These are phyloP conservation scores for Magallana angulata DNA, from an alignment of 1,140 invertebrate species.

Conservation along the genomic window DNA sequence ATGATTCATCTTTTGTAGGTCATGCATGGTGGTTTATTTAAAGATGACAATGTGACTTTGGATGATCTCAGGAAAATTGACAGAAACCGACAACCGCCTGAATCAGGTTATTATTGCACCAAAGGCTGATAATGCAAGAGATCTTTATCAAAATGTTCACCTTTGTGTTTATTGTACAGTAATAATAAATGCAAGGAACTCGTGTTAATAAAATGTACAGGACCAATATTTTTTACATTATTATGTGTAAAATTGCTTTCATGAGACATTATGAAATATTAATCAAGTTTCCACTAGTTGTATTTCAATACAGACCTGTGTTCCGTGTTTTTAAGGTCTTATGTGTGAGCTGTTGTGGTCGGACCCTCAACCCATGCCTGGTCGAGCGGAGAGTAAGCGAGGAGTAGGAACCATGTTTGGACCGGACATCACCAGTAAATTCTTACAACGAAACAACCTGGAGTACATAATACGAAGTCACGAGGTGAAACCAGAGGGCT, in stretches of 20 bases:
- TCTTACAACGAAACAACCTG: slow-evolving; percentile 90
- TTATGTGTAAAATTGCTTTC: too few species aligned
- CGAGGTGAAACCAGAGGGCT: slow-evolving; percentile 98
- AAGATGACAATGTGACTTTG: slow-evolving; percentile 91
- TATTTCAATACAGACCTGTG: background rate
- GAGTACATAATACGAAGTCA: slow-evolving; percentile 98
- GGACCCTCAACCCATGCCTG: slow-evolving; percentile 94
- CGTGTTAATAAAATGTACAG: too few species aligned
- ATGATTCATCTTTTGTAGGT: slow-evolving; percentile 66
- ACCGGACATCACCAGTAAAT: slow-evolving; percentile 95
- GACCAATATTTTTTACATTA: too few species aligned
- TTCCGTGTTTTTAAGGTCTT: slow-evolving; percentile 80
- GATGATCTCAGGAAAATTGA: slow-evolving; percentile 93
- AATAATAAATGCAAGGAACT: too few species aligned
- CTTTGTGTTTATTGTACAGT: too few species aligned
- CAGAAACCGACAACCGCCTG: slow-evolving; percentile 97
- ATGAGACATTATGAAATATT: too few species aligned
- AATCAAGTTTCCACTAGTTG: background rate
- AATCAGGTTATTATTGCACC: slow-evolving; percentile 85
- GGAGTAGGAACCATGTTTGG: slow-evolving; percentile 99
- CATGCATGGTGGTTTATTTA: slow-evolving; percentile 84
- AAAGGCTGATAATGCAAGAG: too few species aligned
- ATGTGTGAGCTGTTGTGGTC: slow-evolving; percentile 99
- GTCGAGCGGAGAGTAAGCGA: slow-evolving; percentile 94
- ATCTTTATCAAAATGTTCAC: too few species aligned